Conservation (phyloP, 2,113 vertebrate genomes). For the Gila orcuttii region DNA sequence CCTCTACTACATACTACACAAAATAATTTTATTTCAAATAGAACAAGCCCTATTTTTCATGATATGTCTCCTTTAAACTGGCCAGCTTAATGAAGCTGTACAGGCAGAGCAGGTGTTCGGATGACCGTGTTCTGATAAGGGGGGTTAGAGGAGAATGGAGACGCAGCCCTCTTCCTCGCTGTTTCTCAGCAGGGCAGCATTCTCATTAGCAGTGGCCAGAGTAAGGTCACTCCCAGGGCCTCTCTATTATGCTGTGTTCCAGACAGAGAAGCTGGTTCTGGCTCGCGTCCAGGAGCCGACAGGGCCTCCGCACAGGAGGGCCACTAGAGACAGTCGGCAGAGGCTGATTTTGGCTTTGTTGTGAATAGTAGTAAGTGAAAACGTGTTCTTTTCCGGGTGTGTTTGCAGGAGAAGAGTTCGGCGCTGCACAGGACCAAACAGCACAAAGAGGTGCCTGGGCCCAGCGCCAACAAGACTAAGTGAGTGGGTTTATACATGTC, state of each 20-base stretch:
- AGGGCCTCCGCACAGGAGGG: not conserved
- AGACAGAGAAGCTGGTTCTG: slow-evolving; percentile 17
- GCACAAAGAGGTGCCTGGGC: slow-evolving; percentile 73
- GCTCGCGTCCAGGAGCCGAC: not conserved
- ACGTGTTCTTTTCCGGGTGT: slow-evolving; percentile 10
- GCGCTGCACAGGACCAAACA: slow-evolving; percentile 69
- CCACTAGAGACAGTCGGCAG: not conserved
- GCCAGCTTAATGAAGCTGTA: slow-evolving; percentile 3
- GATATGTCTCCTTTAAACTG: not conserved
- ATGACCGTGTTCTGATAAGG: not conserved
- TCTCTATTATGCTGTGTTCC: not conserved
- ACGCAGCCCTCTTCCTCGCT: not conserved
- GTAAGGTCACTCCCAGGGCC: slow-evolving; percentile 26
- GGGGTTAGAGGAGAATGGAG: not conserved
- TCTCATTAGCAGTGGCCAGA: slow-evolving; percentile 24
- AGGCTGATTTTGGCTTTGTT: slow-evolving; percentile 18
- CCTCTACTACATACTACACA: not conserved
- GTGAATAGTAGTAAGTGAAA: slow-evolving; percentile 24
- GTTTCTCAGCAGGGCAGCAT: not conserved
- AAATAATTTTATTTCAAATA: not conserved
- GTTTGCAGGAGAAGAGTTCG: slow-evolving; percentile 77
- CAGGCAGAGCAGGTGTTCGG: slow-evolving; percentile 28
- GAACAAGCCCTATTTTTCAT: not conserved
- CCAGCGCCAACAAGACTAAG: slow-evolving; percentile 74
- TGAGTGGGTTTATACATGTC: slow-evolving; percentile 62